Base-by-base conservation (phyloP, 2,888 invertebrate species). In the Serripes groenlandicus region DNA sequence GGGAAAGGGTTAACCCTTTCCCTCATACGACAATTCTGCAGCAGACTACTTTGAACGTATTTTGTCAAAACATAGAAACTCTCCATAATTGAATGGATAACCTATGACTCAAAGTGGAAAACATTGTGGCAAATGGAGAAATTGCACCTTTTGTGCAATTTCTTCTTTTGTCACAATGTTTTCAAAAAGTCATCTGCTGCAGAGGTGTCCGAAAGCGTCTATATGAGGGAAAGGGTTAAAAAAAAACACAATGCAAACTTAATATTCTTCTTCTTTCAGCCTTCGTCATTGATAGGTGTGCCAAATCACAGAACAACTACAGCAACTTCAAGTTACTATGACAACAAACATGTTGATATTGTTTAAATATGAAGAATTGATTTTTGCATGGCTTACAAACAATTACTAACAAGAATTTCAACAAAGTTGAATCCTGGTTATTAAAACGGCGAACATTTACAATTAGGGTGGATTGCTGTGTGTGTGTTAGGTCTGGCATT, bases 271-370 rank as follows among this genome's bases (percentile, higher is more conserved):
- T 23, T 58, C 26, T 89, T 88, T 35, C 81, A 91, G 90, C 88
- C 89, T 9, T 77, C 82, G 64, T 81, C 74, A 30, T n/a, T 90
- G 66, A 72, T 82, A 28, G 80, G 81, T 74, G 88, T 91, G 58
- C 91, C 90, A 64, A 81, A 82, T 66, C 82, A 87, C 60, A 86
- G 85, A 69, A 87, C 89, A 34, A 86, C 87, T 26, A 87, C 88
- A 73, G 75, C 88, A 49, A 88, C 89, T 0, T 75, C 83, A 11
- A 86, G 84, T n/a, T 88, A 89, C 76, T 89, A 87, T 79, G 89
- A 88, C 83, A 88, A 88, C 73, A 79, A 75, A 26, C 69, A 77
- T 42, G 73, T 85, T 37, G 90, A 90, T 76, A 89, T 90, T 68
- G 89, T 90, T 11, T 90, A 52, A 70, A 64, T 26, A 49, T 49